Base-by-base conservation (phyloP, 2,888 invertebrate genomes). In the Tortrix viridana region DNA sequence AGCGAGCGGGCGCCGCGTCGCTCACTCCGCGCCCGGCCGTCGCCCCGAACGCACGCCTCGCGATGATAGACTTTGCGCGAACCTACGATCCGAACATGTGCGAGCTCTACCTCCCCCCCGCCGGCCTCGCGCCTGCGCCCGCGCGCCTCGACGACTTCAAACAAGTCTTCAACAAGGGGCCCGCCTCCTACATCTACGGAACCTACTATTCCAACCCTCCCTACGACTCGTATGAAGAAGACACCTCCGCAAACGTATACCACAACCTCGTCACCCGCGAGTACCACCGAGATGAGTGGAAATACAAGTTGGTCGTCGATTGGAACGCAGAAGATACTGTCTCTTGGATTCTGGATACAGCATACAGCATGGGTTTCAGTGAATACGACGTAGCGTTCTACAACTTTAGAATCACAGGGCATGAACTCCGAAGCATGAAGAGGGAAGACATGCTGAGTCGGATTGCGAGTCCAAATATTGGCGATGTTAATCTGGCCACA, bases 291-390 rank as follows among this genome's bases (percentile, higher is more conserved):
- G 89, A 89, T 26, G 92, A 92, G 47, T 94, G 94, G 94, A 87
- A 86, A 65, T 85, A 84, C 72, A 94, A 94, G 73, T 84, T 87
- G 48, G 83, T 94, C 38, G 78, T 80, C 66, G 86, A 92, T 16
- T 94, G 94, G 94, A 92, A 79, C 67, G 90, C 92, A 61, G 91
- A 92, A 14, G 94, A 94, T 75, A 92, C 94, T 44, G 85, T 92
- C 60, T 88, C 92, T 66, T 94, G 94, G 94, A 75, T 93, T 61
- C 77, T 88, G 59, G 89, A 91, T 65, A 84, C 87, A 41, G 81
- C 84, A 5, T 81, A 83, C 65, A 72, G 77, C 65, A 74, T 85
- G 72, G 88, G 89, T 41, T 81, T 81, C 73, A 82, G 82, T 71
- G 89, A 90, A 69, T 85, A 82, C 62, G 88, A 91, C 53, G 77